phyloP scores from a whole-genome alignment of 2,888 invertebrate species.

The Acrobasis consociella region DNA sequence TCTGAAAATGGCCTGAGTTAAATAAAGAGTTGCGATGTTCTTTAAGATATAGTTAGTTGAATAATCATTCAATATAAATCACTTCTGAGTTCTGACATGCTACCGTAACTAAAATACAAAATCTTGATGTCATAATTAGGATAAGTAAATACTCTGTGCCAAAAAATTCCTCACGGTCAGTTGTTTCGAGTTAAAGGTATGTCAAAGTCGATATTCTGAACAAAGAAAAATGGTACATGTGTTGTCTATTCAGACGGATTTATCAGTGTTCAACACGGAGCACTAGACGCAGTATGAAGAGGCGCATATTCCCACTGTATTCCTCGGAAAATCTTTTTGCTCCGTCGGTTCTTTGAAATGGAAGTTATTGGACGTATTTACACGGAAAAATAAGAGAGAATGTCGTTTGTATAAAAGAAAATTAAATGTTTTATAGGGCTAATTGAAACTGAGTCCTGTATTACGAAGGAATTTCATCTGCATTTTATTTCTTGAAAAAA shows the following conservation, averaged over 20 bases:
- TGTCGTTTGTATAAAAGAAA: neutral
- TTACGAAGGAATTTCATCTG: neutral
- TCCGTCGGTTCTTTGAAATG: constrained; percentile 6
- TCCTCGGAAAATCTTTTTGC: constrained; percentile 18
- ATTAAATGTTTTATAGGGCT: constrained; percentile 3
- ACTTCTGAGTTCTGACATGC: too few species aligned
- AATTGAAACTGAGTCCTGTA: neutral
- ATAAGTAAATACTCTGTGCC: too few species aligned
- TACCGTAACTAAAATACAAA: too few species aligned
- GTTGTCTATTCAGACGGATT: constrained; percentile 7
- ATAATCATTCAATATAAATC: too few species aligned
- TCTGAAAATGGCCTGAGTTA: too few species aligned
- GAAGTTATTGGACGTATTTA: constrained; percentile 17
- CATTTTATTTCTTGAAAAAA: neutral
- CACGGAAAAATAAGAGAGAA: constrained; percentile 14
- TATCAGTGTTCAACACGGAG: neutral
- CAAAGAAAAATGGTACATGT: neutral
- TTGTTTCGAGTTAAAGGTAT: too few species aligned
- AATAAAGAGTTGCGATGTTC: too few species aligned
- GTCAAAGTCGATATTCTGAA: too few species aligned
- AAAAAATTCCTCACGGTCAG: too few species aligned
- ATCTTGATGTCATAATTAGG: too few species aligned
- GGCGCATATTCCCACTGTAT: constrained; percentile 17
- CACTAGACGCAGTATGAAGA: constrained; percentile 12
- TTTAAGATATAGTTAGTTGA: too few species aligned